These are phyloP conservation scores for Narcine bancroftii DNA, from an alignment of 2,113 vertebrate species.

Conservation along the genomic window DNA sequence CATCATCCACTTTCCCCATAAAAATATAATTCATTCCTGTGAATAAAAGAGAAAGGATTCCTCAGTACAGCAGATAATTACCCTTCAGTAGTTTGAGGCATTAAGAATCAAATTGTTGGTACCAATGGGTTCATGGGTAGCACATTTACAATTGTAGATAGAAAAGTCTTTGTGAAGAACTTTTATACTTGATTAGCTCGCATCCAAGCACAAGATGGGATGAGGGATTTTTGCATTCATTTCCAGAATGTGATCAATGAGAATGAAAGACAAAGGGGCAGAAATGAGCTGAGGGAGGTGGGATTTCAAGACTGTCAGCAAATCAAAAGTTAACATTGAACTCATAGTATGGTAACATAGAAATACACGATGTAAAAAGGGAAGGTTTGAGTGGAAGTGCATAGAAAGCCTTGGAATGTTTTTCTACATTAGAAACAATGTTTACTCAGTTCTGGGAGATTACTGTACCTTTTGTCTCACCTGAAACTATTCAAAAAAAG, in stretches of 20 bases:
- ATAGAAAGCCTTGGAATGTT: not conserved
- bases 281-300: not conserved
- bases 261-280: not conserved
- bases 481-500: not conserved
- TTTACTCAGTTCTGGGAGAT: not conserved
- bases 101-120: not conserved
- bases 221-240: not conserved
- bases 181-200: not conserved
- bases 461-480: not conserved
- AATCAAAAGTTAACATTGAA: not conserved
- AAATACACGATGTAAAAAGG: not conserved
- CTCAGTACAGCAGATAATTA: not conserved
- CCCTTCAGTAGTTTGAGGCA: not conserved
- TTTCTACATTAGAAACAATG: not conserved
- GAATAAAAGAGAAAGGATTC: slow-evolving; percentile 43
- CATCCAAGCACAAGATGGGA: not conserved
- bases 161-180: not conserved
- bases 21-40: slow-evolving; percentile 94
- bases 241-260: not conserved
- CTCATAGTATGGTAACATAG: not conserved
- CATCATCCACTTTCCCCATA: slow-evolving; percentile 88
- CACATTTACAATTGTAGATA: not conserved
- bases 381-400: not conserved
- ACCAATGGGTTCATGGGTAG: not conserved
- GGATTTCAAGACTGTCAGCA: not conserved